Base-by-base conservation (phyloP, 1,140 invertebrate species). In the Diorhabda sublineata region DNA sequence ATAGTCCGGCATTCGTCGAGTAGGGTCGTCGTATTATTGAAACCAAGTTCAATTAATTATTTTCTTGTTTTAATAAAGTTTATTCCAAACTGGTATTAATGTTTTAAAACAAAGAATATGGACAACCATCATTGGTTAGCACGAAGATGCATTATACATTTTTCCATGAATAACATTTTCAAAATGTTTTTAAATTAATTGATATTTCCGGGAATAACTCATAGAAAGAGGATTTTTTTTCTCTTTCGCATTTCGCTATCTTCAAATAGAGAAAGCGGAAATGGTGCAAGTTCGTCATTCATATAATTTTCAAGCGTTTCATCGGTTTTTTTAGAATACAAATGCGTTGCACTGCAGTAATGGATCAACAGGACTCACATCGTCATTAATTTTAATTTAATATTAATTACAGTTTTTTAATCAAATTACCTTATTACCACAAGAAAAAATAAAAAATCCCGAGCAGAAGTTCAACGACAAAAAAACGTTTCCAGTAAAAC, bases 141-240 rank as follows among this genome's bases (percentile, higher is more conserved):
- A 56, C 52, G n/a, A 56, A 6, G 52, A n/a, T 2, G n/a, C 6
- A 2, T 56, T 56, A 56, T 1, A 73, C 64, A 77, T 69, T 8
- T 71, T 74, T 73, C 74, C 73, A 71, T 79, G 74, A 71, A 78
- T 75, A 44, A 79, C 71, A 44, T 75, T 76, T 58, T 44, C 60
- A 66, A 73, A 5, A 65, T 73, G 71, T 70, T 68, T 70, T 75
- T 52, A 71, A 44, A 73, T 69, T 58, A n/a, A 73, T 58, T 47
- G 71, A 69, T n/a, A 71, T 45, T 74, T 75, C 69, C 61, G 74
- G 62, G 65, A 78, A 78, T 75, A 75, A 61, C 6, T 74, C 69
- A 66, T 76, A 80, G 42, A 81, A 69, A 42, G 56, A 66, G 8
- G 76, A 76, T 74, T 81, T 80, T 59, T 71, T 59, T 70, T 69